phyloP scores from a whole-genome alignment of 2,888 invertebrate species.

The Ophonus ardosiacus region DNA sequence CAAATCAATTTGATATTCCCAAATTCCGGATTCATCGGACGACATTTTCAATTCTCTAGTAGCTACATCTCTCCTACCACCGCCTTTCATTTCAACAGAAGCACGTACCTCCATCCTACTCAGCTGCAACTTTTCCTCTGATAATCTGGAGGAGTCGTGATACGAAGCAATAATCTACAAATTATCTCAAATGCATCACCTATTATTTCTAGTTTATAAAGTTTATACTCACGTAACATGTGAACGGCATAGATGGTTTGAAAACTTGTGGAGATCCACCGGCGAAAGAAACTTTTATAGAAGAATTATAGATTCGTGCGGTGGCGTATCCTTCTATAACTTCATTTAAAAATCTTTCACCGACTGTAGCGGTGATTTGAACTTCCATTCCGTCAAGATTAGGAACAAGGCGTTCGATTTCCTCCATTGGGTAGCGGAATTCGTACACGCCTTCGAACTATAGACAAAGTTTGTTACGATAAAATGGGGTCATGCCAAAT shows the following conservation, averaged over 20 bases:
- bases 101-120: conserved; percentile 84
- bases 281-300: conserved; percentile 88
- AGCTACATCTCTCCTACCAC: conserved; percentile 83
- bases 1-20: conserved; percentile 90
- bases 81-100: conserved; percentile 80
- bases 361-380: conserved; percentile 90
- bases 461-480: too few relatives aligned
- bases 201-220: conserved; percentile 67
- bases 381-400: conserved; percentile 88
- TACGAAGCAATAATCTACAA: conserved; percentile 90
- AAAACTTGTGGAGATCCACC: conserved; percentile 96
- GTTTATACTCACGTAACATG: conserved; percentile 84
- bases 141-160: conserved; percentile 92
- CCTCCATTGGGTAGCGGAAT: conserved; percentile 91
- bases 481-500: too few relatives aligned
- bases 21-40: conserved; percentile 84
- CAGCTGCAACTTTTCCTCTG: conserved; percentile 80
- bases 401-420: conserved; percentile 83
- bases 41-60: conserved; percentile 81
- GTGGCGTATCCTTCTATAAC: conserved; percentile 91
- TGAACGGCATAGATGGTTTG: conserved; percentile 96
- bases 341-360: conserved; percentile 91
- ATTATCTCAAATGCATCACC: conserved; percentile 1
- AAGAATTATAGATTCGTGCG: conserved; percentile 92
- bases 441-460: conserved; percentile 93